phyloP scores from a whole-genome alignment of 2,888 invertebrate species.

The Cryptus viduatorius region DNA sequence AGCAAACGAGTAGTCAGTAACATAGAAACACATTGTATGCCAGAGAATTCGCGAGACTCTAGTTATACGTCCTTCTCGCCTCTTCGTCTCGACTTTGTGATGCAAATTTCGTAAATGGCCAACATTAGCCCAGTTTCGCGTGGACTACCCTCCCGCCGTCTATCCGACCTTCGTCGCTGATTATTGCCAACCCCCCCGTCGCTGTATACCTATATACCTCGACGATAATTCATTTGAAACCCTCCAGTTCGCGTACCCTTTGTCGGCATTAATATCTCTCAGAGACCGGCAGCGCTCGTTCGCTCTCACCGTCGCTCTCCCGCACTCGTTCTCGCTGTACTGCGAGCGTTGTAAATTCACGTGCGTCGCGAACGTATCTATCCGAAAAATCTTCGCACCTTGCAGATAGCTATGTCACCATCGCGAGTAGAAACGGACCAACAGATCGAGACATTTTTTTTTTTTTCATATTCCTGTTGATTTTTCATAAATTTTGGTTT shows the following conservation, averaged over 20 bases:
- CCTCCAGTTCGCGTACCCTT: conserved; percentile 7
- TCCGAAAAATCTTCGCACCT: not conserved
- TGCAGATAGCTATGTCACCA: too few species aligned
- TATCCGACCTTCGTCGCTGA: conserved; percentile 57
- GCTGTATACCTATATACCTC: conserved; percentile 11
- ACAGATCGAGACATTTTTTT: too few species aligned
- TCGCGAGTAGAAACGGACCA: too few species aligned
- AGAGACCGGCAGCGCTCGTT: not conserved
- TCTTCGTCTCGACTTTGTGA: conserved; percentile 71
- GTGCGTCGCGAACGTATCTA: not conserved
- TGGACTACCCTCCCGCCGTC: conserved; percentile 42
- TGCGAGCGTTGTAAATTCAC: not conserved
- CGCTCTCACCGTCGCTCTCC: not conserved
- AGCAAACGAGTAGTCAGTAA: conserved; percentile 10
- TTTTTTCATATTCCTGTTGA: too few species aligned
- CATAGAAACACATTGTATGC: conserved; percentile 7
- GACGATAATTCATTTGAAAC: conserved; percentile 36
- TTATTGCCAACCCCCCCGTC: conserved; percentile 34
- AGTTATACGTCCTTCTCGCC: conserved; percentile 17
- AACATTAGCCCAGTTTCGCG: conserved; percentile 73
- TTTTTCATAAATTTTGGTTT: too few species aligned
- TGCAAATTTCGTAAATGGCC: conserved; percentile 76
- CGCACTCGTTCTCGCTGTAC: not conserved
- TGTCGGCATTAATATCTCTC: conserved; percentile 33
- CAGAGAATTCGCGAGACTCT: not conserved